These are phyloP conservation scores for Notarius lentiginosus DNA, from an alignment of 2,113 vertebrate genomes.

Conservation along the genomic window DNA sequence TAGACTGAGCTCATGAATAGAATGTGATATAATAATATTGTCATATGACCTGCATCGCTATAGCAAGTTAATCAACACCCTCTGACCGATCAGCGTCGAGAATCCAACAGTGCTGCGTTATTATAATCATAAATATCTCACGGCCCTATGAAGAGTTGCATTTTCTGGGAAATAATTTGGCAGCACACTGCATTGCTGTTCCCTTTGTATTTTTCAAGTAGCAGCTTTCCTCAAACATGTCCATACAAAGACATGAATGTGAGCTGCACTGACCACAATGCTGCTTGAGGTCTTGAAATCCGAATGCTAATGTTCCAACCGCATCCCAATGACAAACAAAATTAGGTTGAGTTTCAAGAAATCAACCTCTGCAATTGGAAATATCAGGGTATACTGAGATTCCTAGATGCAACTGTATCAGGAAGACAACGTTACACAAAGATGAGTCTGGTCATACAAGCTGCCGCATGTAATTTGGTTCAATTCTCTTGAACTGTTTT, in stretches of 20 bases:
- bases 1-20: neutral
- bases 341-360: slow-evolving; percentile 54
- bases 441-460: slow-evolving; percentile 28
- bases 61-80: neutral
- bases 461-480: slow-evolving; percentile 29
- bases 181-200: slow-evolving; percentile 42
- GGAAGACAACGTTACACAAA: slow-evolving; percentile 30
- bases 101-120: neutral
- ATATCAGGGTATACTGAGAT: slow-evolving; percentile 10
- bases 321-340: slow-evolving; percentile 68
- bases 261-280: slow-evolving; percentile 50
- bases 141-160: neutral
- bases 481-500: neutral
- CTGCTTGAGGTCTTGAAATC: slow-evolving; percentile 37
- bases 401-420: slow-evolving; percentile 24
- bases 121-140: slow-evolving; percentile 4
- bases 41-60: neutral
- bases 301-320: slow-evolving; percentile 63
- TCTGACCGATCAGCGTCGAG: neutral
- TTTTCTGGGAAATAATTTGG: neutral
- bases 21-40: neutral
- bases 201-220: slow-evolving; percentile 59
- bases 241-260: slow-evolving; percentile 56
- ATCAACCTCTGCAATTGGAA: slow-evolving; percentile 43
- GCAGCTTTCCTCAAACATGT: slow-evolving; percentile 44